Evolutionary conservation across 2,113 vertebrate species (phyloP).

Genomic region (Calyptommatus sinebrachiatus): DNA sequence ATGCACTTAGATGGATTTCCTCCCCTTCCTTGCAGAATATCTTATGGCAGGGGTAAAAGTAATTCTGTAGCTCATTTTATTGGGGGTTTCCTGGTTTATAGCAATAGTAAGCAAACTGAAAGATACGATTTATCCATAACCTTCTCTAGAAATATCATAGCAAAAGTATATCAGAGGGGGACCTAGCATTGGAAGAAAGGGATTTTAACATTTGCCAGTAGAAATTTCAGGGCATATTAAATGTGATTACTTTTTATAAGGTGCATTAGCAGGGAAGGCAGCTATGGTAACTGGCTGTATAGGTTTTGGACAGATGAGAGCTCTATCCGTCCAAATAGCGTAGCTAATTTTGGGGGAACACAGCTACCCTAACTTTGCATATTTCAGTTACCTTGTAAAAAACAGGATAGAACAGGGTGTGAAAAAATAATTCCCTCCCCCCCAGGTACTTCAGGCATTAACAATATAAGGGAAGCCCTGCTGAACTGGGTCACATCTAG

Average conservation of each 20-base stretch:
- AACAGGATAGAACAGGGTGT: too few relatives aligned
- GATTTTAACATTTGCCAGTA: background rate
- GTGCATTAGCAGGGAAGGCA: background rate
- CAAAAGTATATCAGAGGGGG: background rate
- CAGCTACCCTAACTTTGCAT: background rate
- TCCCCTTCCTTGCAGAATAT: background rate
- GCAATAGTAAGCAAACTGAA: background rate
- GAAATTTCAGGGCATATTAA: background rate
- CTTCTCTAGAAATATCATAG: background rate
- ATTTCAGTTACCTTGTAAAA: background rate
- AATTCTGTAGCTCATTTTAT: slow-evolving; percentile 30
- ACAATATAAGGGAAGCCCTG: too few relatives aligned
- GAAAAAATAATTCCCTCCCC: too few relatives aligned
- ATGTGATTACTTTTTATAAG: background rate
- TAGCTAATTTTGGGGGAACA: background rate
- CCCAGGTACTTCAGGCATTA: too few relatives aligned
- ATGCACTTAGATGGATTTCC: background rate
- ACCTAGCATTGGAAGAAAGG: background rate
- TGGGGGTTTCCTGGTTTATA: slow-evolving; percentile 19
- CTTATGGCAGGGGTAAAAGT: slow-evolving; percentile 26
- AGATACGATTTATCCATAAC: background rate
- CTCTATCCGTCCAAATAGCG: background rate
- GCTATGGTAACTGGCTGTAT: background rate
- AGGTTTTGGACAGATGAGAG: background rate
- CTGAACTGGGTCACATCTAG: too few relatives aligned